Evolutionary conservation across 37 sponge, comb jelly and placozoan species (phyloP).

Genomic region (Agelas oroides): DNA sequence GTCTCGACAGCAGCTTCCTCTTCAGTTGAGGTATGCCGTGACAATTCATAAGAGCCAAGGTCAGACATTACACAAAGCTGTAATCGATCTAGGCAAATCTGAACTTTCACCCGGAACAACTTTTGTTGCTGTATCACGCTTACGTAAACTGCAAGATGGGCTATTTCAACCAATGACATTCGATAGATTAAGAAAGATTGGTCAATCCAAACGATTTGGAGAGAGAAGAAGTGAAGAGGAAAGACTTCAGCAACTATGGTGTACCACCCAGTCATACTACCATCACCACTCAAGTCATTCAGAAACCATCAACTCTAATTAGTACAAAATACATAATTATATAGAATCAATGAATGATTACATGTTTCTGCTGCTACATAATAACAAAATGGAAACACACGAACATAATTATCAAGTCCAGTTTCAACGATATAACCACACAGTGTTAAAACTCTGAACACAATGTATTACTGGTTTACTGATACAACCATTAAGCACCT

Average conservation of each 20-base stretch:
- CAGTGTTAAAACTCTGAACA: too few species aligned
- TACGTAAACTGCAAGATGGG: slow-evolving; percentile 8
- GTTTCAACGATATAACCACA: too few species aligned
- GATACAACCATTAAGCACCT: too few species aligned
- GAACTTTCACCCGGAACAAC: slow-evolving; percentile 28
- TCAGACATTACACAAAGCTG: slow-evolving; percentile 47
- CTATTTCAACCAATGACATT: slow-evolving; percentile 40
- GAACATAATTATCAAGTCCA: too few species aligned
- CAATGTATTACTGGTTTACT: too few species aligned
- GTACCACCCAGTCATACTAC: too few species aligned
- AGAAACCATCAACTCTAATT: too few species aligned
- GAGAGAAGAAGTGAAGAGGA: slow-evolving; percentile 2
- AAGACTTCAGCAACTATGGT: slow-evolving; percentile 15
- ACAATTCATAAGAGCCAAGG: slow-evolving; percentile 48
- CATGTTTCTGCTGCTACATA: too few species aligned
- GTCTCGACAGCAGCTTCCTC: slow-evolving; percentile 15
- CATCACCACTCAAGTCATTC: too few species aligned
- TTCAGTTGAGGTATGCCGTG: slow-evolving; percentile 26
- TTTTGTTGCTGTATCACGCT: slow-evolving; percentile 45
- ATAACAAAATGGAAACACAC: too few species aligned
- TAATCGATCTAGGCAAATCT: slow-evolving; percentile 32
- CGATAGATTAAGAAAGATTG: slow-evolving; percentile 21
- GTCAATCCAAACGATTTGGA: not conserved
- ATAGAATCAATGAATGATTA: too few species aligned
- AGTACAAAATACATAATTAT: too few species aligned